These are phyloP conservation scores for Halcyon leucocephala DNA, from an alignment of 2,797 vertebrate species.

Conservation along the genomic window DNA sequence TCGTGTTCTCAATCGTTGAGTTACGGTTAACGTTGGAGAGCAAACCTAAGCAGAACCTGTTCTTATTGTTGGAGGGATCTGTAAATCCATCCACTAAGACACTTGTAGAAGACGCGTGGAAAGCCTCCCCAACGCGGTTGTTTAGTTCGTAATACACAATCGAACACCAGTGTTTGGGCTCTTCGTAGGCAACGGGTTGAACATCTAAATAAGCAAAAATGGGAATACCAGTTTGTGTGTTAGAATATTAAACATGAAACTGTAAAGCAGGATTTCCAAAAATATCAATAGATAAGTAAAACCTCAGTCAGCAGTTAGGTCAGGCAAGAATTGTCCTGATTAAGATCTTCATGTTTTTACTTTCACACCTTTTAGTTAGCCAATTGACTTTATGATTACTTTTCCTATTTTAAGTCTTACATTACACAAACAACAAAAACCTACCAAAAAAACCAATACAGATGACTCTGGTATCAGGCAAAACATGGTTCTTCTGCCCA, in stretches of 20 bases:
- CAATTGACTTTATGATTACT: background rate
- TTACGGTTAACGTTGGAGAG: slow-evolving; percentile 96
- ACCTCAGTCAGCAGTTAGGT: background rate
- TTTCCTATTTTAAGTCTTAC: background rate
- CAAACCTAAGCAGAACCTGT: slow-evolving; percentile 96
- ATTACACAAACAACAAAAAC: background rate
- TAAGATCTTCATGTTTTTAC: background rate
- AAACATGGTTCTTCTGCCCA: background rate
- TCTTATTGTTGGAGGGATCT: slow-evolving; percentile 97
- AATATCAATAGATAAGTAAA: background rate
- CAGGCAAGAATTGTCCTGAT: background rate
- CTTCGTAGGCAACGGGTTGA: slow-evolving; percentile 95
- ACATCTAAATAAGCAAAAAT: slow-evolving; percentile 83
- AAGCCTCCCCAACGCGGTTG: slow-evolving; percentile 94
- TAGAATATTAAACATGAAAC: background rate
- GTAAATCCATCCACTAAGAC: slow-evolving; percentile 97
- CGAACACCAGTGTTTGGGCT: slow-evolving; percentile 97
- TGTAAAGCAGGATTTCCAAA: background rate
- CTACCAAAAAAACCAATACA: background rate
- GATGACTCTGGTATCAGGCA: background rate
- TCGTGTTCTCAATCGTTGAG: slow-evolving; percentile 97
- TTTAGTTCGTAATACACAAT: slow-evolving; percentile 98
- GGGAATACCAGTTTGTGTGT: fast-evolving
- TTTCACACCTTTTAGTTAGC: background rate
- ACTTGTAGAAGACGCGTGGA: slow-evolving; percentile 94